Evolutionary conservation across 2,888 invertebrate genomes (phyloP).

Genomic region (Callyntrura guangdongensis): DNA sequence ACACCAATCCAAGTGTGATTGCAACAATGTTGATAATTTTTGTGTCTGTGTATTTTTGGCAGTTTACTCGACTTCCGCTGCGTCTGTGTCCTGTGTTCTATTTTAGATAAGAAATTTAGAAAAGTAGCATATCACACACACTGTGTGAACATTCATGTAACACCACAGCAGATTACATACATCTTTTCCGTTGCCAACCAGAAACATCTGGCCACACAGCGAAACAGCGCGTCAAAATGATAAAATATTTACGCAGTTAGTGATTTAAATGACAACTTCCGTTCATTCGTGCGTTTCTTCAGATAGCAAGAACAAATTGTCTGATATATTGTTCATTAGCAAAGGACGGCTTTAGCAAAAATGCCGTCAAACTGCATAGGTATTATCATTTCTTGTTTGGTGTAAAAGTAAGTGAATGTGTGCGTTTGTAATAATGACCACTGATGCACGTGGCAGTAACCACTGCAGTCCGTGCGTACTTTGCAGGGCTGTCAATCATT

Average conservation of each 20-base stretch:
- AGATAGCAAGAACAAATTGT: slow-evolving; percentile 32
- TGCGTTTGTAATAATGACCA: slow-evolving; percentile 24
- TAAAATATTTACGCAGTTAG: slow-evolving; percentile 14
- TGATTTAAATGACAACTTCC: slow-evolving; percentile 57
- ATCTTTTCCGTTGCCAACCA: background rate
- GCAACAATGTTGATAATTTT: slow-evolving; percentile 32
- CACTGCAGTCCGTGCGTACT: background rate
- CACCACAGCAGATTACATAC: background rate
- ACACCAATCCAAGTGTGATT: slow-evolving; percentile 1
- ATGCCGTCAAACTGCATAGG: background rate
- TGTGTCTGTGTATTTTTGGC: slow-evolving; percentile 21
- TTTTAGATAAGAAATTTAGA: slow-evolving; percentile 19
- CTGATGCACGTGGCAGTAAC: slow-evolving; percentile 8
- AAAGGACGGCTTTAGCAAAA: slow-evolving; percentile 45
- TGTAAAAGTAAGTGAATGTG: background rate
- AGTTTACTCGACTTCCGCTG: slow-evolving; percentile 50
- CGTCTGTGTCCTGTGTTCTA: slow-evolving; percentile 10
- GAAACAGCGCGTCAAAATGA: background rate
- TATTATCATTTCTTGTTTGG: background rate
- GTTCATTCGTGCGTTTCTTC: slow-evolving; percentile 51
- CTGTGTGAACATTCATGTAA: background rate
- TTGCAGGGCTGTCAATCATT: slow-evolving; percentile 37
- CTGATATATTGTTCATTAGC: background rate
- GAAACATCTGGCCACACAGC: background rate
- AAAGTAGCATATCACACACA: background rate